Percentiles rank a stretch among this genome's conserved stretches.
These are phyloP conservation scores for Diorhabda elongata DNA, from an alignment of 1,140 invertebrate genomes.

Conservation along the genomic window DNA sequence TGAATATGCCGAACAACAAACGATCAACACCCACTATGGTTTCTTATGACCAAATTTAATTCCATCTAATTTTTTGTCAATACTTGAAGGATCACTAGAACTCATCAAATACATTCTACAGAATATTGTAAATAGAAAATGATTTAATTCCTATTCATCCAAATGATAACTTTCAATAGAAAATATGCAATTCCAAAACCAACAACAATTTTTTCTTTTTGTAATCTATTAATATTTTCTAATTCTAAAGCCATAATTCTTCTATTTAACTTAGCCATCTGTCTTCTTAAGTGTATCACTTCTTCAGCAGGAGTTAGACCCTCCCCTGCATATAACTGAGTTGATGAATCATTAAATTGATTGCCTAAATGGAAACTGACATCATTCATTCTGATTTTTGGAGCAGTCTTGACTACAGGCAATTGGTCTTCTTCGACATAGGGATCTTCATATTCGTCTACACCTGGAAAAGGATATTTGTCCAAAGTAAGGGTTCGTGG, in stretches of 20 bases:
- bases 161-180: slow-evolving; percentile 77
- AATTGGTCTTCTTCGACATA: slow-evolving; percentile 29
- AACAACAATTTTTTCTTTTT: slow-evolving; percentile 78
- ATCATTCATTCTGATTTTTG: slow-evolving; percentile 29
- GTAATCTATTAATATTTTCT: slow-evolving; percentile 71
- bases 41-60: too few species aligned
- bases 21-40: too few species aligned
- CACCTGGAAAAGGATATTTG: slow-evolving; percentile 73
- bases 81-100: too few species aligned
- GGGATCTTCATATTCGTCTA: slow-evolving; percentile 56
- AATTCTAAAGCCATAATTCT: slow-evolving; percentile 79
- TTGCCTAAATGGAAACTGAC: slow-evolving; percentile 20
- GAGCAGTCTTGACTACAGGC: slow-evolving; percentile 30
- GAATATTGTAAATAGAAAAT: background rate
- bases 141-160: slow-evolving; percentile 62
- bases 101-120: too few species aligned
- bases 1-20: too few species aligned
- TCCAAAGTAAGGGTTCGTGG: slow-evolving; percentile 77
- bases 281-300: slow-evolving; percentile 72
- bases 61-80: too few species aligned
- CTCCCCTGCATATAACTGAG: slow-evolving; percentile 50
- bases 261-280: slow-evolving; percentile 79
- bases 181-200: slow-evolving; percentile 78
- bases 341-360: slow-evolving; percentile 46
- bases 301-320: slow-evolving; percentile 71